These are phyloP conservation scores for Rotaria socialis DNA, from an alignment of 2,888 invertebrate species.

Conservation along the genomic window DNA sequence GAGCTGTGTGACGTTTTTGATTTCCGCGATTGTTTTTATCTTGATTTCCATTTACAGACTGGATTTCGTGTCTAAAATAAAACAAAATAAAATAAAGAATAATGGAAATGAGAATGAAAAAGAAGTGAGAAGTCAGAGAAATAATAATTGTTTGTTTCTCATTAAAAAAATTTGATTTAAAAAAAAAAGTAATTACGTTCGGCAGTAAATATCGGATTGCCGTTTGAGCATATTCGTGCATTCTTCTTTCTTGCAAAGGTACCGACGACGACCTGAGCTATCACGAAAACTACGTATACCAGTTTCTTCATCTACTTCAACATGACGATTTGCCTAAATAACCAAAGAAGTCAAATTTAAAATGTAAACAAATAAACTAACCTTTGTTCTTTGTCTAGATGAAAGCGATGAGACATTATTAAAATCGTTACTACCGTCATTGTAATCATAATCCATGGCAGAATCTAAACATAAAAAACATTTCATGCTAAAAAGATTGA, in stretches of 20 bases:
- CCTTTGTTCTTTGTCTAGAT: not conserved
- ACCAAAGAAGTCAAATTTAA: not conserved
- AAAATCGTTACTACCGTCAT: not conserved
- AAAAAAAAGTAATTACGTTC: not conserved
- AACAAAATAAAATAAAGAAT: too few relatives aligned
- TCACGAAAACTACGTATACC: not conserved
- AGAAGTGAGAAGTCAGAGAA: too few relatives aligned
- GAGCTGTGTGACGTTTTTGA: not conserved
- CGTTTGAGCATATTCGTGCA: not conserved
- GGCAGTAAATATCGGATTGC: not conserved
- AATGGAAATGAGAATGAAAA: too few relatives aligned
- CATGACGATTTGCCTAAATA: not conserved
- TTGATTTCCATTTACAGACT: not conserved
- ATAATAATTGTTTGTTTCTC: too few relatives aligned
- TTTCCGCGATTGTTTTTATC: not conserved
- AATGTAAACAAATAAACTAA: not conserved
- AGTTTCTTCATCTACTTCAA: not conserved
- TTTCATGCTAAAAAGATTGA: too few relatives aligned
- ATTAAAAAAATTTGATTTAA: too few relatives aligned
- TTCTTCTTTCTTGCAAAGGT: not conserved
- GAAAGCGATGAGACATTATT: not conserved
- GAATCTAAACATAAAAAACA: not conserved
- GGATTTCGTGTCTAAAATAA: not conserved
- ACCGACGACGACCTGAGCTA: not conserved
- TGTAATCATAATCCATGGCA: not conserved